Conservation (phyloP, 2,797 vertebrate species). For the Diplodus puntazzo region DNA sequence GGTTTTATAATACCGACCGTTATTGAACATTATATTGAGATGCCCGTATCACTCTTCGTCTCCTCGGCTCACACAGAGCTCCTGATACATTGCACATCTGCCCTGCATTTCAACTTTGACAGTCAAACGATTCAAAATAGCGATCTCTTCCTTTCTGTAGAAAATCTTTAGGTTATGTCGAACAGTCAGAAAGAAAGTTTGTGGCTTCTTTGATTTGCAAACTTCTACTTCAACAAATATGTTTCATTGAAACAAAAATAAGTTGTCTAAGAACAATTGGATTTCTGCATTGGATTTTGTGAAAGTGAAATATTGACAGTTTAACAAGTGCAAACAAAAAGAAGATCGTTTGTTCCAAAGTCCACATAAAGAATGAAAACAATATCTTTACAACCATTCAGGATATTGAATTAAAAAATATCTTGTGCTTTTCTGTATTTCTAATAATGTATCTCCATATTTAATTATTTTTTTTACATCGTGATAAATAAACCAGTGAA, state of each 20-base stretch:
- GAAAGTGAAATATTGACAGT: neutral
- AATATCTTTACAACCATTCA: neutral
- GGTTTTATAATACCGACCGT: neutral
- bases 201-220: neutral
- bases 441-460: neutral
- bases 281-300: neutral
- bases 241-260: neutral
- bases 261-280: neutral
- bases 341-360: neutral
- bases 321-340: neutral
- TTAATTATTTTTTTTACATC: neutral
- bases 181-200: neutral
- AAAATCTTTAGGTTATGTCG: neutral
- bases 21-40: neutral
- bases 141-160: neutral
- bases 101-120: neutral
- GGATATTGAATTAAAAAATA: too few species aligned
- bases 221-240: neutral
- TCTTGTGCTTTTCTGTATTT: too few species aligned
- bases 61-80: neutral
- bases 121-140: neutral
- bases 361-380: neutral
- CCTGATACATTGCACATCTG: neutral
- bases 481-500: neutral
- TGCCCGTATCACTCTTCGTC: neutral